Evolutionary conservation across 2,113 vertebrate genomes (phyloP).

Genomic region (Taxidea taxus): DNA sequence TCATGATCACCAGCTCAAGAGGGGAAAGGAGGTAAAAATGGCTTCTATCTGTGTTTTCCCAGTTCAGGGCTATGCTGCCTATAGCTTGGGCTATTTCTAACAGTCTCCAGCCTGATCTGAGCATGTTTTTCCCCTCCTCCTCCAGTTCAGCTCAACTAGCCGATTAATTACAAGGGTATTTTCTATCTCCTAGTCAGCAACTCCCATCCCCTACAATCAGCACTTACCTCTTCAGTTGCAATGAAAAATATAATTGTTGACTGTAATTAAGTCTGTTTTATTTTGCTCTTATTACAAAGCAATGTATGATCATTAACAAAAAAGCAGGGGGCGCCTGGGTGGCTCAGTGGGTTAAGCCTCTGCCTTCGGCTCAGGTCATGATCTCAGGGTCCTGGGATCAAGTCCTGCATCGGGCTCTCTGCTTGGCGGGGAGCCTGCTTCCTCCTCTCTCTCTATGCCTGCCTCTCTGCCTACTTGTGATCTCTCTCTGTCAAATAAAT

Average conservation of each 20-base stretch:
- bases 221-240: background rate
- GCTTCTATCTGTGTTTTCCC: background rate
- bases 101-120: background rate
- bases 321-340: no score
- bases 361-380: no score
- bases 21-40: background rate
- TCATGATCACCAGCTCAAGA: background rate
- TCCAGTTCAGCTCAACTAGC: background rate
- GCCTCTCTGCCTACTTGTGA: no score
- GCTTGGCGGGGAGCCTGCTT: no score
- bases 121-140: background rate
- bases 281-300: constrained; percentile 40
- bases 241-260: background rate
- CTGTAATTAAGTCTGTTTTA: background rate
- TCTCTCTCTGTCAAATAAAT: no score
- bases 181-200: background rate
- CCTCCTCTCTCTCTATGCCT: no score
- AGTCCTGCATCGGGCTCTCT: no score
- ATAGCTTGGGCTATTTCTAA: background rate
- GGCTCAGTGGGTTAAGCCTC: no score
- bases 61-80: background rate
- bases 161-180: background rate
- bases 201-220: background rate
- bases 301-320: background rate
- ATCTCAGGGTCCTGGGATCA: no score